Percentiles rank a stretch among this genome's conserved stretches.
Evolutionary conservation across 2,797 vertebrate genomes (phyloP).

Genomic region (Poeciliopsis infans): DNA sequence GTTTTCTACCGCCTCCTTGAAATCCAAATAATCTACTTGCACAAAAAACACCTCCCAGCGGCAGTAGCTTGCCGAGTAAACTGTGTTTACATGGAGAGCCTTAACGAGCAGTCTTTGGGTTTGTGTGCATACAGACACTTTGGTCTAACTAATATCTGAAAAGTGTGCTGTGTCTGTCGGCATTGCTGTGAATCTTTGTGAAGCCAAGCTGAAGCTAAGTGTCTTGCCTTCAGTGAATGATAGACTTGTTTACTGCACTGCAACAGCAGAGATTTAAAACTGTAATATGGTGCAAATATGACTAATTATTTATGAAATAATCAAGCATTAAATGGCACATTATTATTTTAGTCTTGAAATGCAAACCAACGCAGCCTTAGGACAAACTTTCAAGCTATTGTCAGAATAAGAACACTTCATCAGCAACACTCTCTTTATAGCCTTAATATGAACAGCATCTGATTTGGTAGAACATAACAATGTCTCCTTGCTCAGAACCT

Average conservation of each 20-base stretch:
- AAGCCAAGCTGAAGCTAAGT: slow-evolving; percentile 61
- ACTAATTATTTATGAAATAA: slow-evolving; percentile 1
- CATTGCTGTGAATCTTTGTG: slow-evolving; percentile 35
- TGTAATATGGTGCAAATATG: background rate
- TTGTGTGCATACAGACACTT: no score
- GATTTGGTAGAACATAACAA: background rate
- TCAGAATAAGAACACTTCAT: background rate
- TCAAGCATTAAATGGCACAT: background rate
- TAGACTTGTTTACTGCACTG: slow-evolving; percentile 33
- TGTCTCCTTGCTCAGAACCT: background rate
- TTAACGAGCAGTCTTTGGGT: slow-evolving; percentile 41
- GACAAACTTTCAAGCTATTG: background rate
- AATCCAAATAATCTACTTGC: slow-evolving; percentile 41
- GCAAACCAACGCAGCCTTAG: background rate
- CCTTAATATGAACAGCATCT: background rate
- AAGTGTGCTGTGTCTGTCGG: slow-evolving; percentile 36
- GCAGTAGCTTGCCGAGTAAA: slow-evolving; percentile 33
- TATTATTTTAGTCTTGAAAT: slow-evolving; percentile 1
- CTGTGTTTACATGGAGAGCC: slow-evolving; percentile 53
- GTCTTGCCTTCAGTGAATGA: slow-evolving; percentile 48
- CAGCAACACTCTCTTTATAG: background rate
- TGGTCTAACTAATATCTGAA: slow-evolving; percentile 37
- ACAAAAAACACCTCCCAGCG: slow-evolving; percentile 28
- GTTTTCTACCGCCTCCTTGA: slow-evolving; percentile 34
- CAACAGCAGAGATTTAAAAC: slow-evolving; percentile 7